Base-by-base conservation (phyloP, 2,113 vertebrate species). In the Enhydra lutris region DNA sequence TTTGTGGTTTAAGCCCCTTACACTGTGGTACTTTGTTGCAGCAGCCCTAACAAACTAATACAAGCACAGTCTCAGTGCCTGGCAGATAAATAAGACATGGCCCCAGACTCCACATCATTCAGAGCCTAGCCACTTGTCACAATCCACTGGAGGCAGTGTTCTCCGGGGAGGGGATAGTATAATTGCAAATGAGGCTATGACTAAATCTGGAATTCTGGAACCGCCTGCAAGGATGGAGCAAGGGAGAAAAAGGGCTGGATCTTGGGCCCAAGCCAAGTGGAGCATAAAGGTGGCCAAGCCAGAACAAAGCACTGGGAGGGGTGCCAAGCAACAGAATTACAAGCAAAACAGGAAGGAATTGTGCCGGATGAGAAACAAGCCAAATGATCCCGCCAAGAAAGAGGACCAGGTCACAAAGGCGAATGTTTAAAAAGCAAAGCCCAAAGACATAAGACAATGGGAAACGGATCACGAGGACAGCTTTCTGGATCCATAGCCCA, bases 221-320 rank as follows among this genome's bases (percentile, higher is more conserved):
- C 83, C 55, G 42, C 65, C 36, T 65, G n/a, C n/a, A 82, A 88
- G 79, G 57, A 86, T 63, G 42, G 57, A 94, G 39, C 31, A 82
- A 97, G 71, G 71, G 36, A 96, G 82, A 85, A 91, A 96, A 89
- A 80, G n/a, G 92, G 86, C 79, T 94, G n/a, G 55, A 36, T 93
- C 45, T 94, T 97, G 97, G 61, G 90, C 74, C 55, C 80, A 96
- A 95, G 94, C 96, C 98, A 97, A 97, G 89, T 94, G 86, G 94
- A 96, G 42, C 89, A 87, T 94, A 86, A 95, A 97, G 78, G 91
- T 98, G 89, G 89, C 95, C 92, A 92, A 96, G 73, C 67, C 73
- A 94, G 67, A 95, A 96, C 61, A 92, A 96, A 89, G 94, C 47
- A 74, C 82, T 15, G 20, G 98, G 95, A 91, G n/a, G 26, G 20